phyloP scores from a whole-genome alignment of 2,113 vertebrate species.

The Agapornis roseicollis region DNA sequence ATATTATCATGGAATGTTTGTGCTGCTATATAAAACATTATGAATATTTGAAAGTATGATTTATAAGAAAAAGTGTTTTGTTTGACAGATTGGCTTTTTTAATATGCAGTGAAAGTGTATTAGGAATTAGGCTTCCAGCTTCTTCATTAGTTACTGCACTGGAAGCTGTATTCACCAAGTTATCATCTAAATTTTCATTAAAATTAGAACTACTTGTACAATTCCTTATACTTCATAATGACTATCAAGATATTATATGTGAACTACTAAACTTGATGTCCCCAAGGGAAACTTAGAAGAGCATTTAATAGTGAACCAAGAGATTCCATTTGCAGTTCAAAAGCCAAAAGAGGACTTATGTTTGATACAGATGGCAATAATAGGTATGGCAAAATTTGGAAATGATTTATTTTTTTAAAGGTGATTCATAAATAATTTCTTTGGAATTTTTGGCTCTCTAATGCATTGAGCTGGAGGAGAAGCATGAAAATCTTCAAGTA shows the following conservation, averaged over 20 bases:
- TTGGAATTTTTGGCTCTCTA: background rate
- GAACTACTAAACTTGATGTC: background rate
- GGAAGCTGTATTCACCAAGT: background rate
- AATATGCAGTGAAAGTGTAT: background rate
- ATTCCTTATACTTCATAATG: background rate
- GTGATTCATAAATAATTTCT: background rate
- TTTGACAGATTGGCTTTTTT: background rate
- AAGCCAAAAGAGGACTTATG: background rate
- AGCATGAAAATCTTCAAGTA: background rate
- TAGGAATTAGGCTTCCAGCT: background rate
- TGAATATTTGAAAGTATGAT: constrained; percentile 6
- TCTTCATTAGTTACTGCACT: background rate
- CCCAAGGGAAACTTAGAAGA: background rate
- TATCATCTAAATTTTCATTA: background rate
- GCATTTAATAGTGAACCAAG: background rate
- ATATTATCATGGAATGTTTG: background rate
- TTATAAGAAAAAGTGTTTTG: background rate
- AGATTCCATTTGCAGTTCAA: background rate
- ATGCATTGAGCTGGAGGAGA: background rate
- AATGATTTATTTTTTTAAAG: background rate
- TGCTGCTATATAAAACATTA: background rate
- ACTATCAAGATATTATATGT: background rate
- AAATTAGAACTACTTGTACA: background rate
- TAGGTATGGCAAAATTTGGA: background rate
- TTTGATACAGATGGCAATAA: background rate